Percentiles rank a stretch among this genome's conserved stretches.
Evolutionary conservation across 2,888 invertebrate genomes (phyloP).

Genomic region (Caenorhabditis virilis): DNA sequence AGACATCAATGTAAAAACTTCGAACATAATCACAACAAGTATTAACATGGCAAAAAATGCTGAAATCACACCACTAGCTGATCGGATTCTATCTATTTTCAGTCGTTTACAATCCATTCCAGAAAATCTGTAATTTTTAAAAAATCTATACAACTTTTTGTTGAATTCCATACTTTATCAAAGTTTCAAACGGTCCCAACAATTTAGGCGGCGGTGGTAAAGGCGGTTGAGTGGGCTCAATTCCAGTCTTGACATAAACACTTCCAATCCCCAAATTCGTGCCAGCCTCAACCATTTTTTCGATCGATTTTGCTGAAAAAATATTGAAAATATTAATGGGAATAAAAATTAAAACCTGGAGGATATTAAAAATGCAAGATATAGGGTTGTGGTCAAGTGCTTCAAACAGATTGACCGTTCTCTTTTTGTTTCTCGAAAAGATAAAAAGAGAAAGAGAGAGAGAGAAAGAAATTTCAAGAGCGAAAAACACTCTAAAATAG

Average conservation of each 20-base stretch:
- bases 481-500: too few species aligned
- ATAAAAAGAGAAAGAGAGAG: too few species aligned
- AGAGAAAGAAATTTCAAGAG: too few species aligned
- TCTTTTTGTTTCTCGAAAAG: too few species aligned
- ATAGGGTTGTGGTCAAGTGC: too few species aligned
- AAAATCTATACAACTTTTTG: background rate
- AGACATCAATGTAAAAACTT: slow-evolving; percentile 11
- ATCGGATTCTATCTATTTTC: slow-evolving; percentile 21
- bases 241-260: slow-evolving; percentile 25
- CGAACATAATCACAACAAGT: slow-evolving; percentile 7
- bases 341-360: too few species aligned
- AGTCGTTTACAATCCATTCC: slow-evolving; percentile 27
- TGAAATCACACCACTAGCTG: slow-evolving; percentile 14
- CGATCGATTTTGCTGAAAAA: too few species aligned
- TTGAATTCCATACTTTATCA: slow-evolving; percentile 25
- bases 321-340: too few species aligned
- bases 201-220: slow-evolving; percentile 28
- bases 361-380: too few species aligned
- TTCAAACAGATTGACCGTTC: too few species aligned
- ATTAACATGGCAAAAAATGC: slow-evolving; percentile 19
- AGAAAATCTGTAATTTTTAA: slow-evolving; percentile 18
- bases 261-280: slow-evolving; percentile 28
- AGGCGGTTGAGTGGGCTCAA: slow-evolving; percentile 24
- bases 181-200: slow-evolving; percentile 28
- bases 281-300: slow-evolving; percentile 33